Percentiles rank a stretch among this genome's conserved stretches.
Evolutionary conservation across 2,888 invertebrate genomes (phyloP).

Genomic region (Chelonus formosanus): DNA sequence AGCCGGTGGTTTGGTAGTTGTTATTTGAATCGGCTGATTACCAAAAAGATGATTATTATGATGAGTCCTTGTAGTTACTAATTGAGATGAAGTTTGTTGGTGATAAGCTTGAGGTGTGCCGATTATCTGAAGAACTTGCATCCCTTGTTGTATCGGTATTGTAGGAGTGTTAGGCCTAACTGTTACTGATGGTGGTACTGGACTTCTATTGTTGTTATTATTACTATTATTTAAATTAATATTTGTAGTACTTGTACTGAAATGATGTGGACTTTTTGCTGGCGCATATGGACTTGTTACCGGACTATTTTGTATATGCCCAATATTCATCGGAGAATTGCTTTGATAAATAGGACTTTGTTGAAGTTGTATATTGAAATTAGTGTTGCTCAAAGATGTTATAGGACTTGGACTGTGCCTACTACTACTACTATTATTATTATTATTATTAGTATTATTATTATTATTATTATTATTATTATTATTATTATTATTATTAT

Average conservation of each 20-base stretch:
- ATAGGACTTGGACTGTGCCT: slow-evolving; percentile 48
- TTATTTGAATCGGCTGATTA: slow-evolving; percentile 63
- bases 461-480: slow-evolving; percentile 51
- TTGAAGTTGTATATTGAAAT: slow-evolving; percentile 58
- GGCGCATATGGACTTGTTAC: slow-evolving; percentile 63
- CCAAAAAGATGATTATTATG: slow-evolving; percentile 54
- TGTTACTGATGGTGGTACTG: slow-evolving; percentile 59
- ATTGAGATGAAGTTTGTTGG: slow-evolving; percentile 57
- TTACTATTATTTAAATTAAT: no score
- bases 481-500: slow-evolving; percentile 48
- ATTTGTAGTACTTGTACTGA: slow-evolving; percentile 49
- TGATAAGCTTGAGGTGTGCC: slow-evolving; percentile 61
- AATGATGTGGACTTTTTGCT: slow-evolving; percentile 61
- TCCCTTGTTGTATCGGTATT: slow-evolving; percentile 63
- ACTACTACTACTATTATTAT: slow-evolving; percentile 43
- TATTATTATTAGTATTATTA: slow-evolving; percentile 55
- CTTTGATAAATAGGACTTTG: slow-evolving; percentile 62
- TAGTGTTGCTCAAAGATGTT: slow-evolving; percentile 51
- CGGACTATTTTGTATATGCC: slow-evolving; percentile 60
- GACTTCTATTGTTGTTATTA: slow-evolving; percentile 56
- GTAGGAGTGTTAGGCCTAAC: slow-evolving; percentile 62
- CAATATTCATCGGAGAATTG: slow-evolving; percentile 56
- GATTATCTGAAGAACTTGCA: slow-evolving; percentile 64
- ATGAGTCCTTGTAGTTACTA: slow-evolving; percentile 55
- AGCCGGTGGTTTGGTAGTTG: slow-evolving; percentile 56